Evolutionary conservation across 2,888 invertebrate species (phyloP).

Genomic region (Cryptocephalus moraei): DNA sequence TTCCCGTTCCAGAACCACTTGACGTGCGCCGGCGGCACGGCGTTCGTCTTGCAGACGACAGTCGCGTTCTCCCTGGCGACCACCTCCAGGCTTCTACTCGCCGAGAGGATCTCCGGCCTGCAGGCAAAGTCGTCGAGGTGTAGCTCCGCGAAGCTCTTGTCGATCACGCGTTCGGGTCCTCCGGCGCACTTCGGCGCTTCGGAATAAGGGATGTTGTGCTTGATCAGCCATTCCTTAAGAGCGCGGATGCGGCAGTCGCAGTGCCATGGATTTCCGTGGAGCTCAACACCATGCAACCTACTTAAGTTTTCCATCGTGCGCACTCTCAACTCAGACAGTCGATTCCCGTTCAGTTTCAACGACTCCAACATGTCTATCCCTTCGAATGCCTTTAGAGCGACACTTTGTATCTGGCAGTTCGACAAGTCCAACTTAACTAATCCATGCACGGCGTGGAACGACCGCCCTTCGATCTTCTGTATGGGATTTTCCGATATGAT

Average conservation of each 20-base stretch:
- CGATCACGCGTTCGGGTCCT: slow-evolving; percentile 57
- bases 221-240: slow-evolving; percentile 71
- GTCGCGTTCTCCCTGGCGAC: slow-evolving; percentile 78
- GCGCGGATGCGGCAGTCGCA: slow-evolving; percentile 78
- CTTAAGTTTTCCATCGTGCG: slow-evolving; percentile 64
- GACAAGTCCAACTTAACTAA: slow-evolving; percentile 78
- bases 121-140: slow-evolving; percentile 78
- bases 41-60: slow-evolving; percentile 69
- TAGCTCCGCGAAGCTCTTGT: slow-evolving; percentile 65
- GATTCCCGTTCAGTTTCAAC: slow-evolving; percentile 73
- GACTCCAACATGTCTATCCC: slow-evolving; percentile 66
- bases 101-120: slow-evolving; percentile 67
- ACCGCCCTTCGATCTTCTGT: slow-evolving; percentile 63
- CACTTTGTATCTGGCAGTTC: slow-evolving; percentile 67
- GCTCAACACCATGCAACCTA: slow-evolving; percentile 67
- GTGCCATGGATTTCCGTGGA: slow-evolving; percentile 82
- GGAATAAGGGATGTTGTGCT: slow-evolving; percentile 65
- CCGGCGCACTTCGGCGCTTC: slow-evolving; percentile 69
- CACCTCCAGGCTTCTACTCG: slow-evolving; percentile 67
- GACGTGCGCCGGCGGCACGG: slow-evolving; percentile 68
- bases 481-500: slow-evolving; percentile 75
- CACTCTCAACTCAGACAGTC: slow-evolving; percentile 60
- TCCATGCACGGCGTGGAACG: slow-evolving; percentile 64
- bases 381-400: slow-evolving; percentile 68
- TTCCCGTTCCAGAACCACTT: slow-evolving; percentile 85